These are phyloP conservation scores for Melanerpes aurifrons DNA, from an alignment of 2,113 vertebrate species.

Conservation along the genomic window DNA sequence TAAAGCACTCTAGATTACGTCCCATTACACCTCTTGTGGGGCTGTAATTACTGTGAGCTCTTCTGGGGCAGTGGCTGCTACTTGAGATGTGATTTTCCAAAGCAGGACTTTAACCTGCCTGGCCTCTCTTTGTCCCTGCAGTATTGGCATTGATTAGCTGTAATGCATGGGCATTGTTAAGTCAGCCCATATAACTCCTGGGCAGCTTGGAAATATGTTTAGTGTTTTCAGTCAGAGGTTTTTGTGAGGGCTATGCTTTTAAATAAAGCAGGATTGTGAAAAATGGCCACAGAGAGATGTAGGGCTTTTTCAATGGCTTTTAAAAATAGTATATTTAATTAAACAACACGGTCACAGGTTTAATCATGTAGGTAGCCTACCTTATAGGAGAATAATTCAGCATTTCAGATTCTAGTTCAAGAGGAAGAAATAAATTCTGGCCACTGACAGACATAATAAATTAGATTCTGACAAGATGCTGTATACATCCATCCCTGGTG, in stretches of 20 bases:
- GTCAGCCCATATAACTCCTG: not conserved
- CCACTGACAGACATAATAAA: constrained; percentile 37
- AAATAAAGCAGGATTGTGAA: constrained; percentile 17
- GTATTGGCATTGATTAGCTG: not conserved
- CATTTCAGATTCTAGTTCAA: constrained; percentile 28
- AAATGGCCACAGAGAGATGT: not conserved
- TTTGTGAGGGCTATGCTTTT: constrained; percentile 15
- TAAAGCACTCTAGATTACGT: not conserved
- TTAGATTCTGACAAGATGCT: constrained; percentile 34
- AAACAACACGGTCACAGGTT: constrained; percentile 15
- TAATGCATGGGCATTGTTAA: not conserved
- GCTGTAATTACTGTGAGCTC: not conserved
- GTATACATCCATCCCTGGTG: not conserved
- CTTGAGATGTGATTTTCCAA: not conserved
- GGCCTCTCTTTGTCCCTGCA: not conserved
- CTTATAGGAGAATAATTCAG: constrained; percentile 58
- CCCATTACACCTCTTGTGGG: not conserved
- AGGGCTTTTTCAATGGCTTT: not conserved
- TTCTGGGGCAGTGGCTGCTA: not conserved
- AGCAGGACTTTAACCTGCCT: not conserved
- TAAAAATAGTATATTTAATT: constrained; percentile 35
- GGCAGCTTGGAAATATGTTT: constrained; percentile 9
- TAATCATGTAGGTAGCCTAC: constrained; percentile 48
- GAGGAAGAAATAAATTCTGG: constrained; percentile 44
- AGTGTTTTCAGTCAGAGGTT: constrained; percentile 17